Percentiles rank a stretch among this genome's conserved stretches.
Conservation (phyloP, 2,888 invertebrate genomes). For the Pterobdella sp. region DNA sequence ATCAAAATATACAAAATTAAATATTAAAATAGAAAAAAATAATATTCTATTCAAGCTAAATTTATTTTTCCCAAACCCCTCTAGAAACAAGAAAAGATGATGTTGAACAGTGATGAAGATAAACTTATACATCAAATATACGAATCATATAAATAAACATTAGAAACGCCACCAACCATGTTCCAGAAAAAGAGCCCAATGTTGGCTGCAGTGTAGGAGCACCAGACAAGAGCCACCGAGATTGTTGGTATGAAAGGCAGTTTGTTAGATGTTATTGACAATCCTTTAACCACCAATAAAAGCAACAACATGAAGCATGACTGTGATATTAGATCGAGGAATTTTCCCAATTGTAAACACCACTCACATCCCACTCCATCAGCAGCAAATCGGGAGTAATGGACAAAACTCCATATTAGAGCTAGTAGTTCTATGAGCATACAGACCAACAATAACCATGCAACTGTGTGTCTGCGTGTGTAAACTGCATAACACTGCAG, state of each 20-base stretch:
- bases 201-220: conserved; percentile 80
- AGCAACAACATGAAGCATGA: conserved; percentile 86
- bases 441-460: conserved; percentile 78
- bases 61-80: background rate
- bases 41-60: background rate
- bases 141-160: background rate
- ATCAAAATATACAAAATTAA: background rate
- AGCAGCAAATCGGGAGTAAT: conserved; percentile 78
- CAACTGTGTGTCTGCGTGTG: conserved; percentile 78
- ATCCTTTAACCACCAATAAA: conserved; percentile 85
- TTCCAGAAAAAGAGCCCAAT: conserved; percentile 90
- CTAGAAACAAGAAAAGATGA: background rate
- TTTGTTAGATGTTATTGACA: conserved; percentile 86
- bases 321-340: conserved; percentile 74
- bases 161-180: conserved; percentile 61
- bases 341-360: conserved; percentile 77
- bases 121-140: too few relatives aligned
- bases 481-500: conserved; percentile 83
- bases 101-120: too few relatives aligned
- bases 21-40: background rate
- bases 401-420: conserved; percentile 74
- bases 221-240: conserved; percentile 77
- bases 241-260: conserved; percentile 68
- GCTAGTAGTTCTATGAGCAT: conserved; percentile 76
- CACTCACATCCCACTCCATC: conserved; percentile 80